Conservation (phyloP, 2,113 vertebrate genomes). For the Perccottus glenii region DNA sequence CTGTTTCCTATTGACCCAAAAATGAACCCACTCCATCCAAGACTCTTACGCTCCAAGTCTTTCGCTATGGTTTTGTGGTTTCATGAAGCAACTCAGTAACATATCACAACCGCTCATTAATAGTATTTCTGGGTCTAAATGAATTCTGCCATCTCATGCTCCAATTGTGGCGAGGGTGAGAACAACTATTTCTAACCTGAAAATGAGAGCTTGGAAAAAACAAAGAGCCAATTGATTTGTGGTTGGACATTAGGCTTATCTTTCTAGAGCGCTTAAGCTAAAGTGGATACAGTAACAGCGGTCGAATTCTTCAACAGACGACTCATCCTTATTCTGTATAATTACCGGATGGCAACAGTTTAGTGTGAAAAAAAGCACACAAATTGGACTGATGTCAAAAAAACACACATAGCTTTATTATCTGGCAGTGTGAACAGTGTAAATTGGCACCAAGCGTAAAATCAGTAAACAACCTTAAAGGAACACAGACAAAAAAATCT, state of each 20-base stretch:
- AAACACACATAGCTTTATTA: background rate
- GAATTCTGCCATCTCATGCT: background rate
- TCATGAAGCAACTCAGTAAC: background rate
- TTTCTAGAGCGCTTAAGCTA: background rate
- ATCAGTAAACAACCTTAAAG: constrained; percentile 7
- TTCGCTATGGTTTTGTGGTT: constrained; percentile 2
- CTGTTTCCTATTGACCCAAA: constrained; percentile 1
- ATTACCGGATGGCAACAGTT: background rate
- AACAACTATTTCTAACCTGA: background rate
- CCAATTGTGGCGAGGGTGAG: background rate
- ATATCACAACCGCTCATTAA: background rate
- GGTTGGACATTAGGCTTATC: background rate
- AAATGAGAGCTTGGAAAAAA: background rate
- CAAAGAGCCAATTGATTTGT: background rate
- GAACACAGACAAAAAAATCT: too few relatives aligned
- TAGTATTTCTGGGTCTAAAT: background rate
- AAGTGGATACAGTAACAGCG: background rate
- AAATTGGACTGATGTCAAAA: background rate
- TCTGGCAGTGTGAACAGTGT: background rate
- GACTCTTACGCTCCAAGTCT: background rate
- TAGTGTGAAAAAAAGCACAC: background rate
- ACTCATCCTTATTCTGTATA: background rate
- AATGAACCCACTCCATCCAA: background rate
- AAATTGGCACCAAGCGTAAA: background rate
- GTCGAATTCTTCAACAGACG: background rate